Base-by-base conservation (phyloP, 2,888 invertebrate genomes). In the Drosophila tanythrix region DNA sequence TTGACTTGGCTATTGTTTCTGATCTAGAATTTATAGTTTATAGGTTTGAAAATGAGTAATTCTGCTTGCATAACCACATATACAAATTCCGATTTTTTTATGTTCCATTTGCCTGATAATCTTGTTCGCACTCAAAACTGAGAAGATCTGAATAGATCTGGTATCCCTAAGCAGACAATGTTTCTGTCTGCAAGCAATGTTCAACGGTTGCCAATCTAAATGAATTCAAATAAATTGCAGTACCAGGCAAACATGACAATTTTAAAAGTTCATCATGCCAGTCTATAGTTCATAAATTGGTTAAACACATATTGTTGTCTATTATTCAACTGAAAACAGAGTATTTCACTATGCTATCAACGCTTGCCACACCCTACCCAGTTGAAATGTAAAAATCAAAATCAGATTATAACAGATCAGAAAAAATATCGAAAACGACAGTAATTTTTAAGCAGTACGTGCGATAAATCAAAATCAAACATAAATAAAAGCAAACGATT, bases 201-300 rank as follows among this genome's bases (percentile, higher is more conserved):
- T 35, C 46, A 46, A 29, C 53, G 33, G 25, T 18, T 27, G 43
- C 40, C 27, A 57, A 43, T 31, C 70, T 65, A 64, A 65, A 74
- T 74, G 64, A 70, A 65, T 74, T 74, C 58, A 62, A 69, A 62
- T 74, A 52, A 55, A 36, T 50, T n/a, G n/a, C 5, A 40, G n/a
- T n/a, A 18, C 4, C 4, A 10, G n/a, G 5, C 5, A 40, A 61
- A 40, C 61, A 60, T 18, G 52, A 43, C 36, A 55, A 50, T 57
- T 61, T 62, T 38, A 3, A 57, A 51, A 61, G 31, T 53, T 27
- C 71, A 62, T 55, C 62, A 35, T 13, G 13, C 13, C 35, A 35
- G 0, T 13, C 35, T 15, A 35, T 35, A 15, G 35, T 35, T 15
- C 5, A 15, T 15, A 35, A 35, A 35, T 35, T 35, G 13, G 35